phyloP scores from a whole-genome alignment of 30 jellyfish, hydroid and myxozoan species.

The Sanderia malayensis region DNA sequence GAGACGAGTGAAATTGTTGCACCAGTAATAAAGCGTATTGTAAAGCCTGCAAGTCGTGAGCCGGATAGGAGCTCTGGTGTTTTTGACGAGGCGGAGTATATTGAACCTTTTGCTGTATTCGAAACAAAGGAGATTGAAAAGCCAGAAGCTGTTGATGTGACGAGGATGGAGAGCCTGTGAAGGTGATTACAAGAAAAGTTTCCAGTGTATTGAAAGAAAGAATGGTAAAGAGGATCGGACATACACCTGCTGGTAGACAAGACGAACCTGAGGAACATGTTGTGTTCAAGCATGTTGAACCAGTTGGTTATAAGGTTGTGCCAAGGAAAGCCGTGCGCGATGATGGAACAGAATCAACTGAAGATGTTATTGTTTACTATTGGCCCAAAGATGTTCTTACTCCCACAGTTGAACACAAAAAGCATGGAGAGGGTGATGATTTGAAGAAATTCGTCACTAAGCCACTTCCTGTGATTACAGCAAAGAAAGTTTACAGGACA shows the following conservation, averaged over 20 bases:
- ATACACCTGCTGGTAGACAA: constrained; percentile 19
- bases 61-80: constrained; percentile 1
- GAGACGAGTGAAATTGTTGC: constrained; percentile 29
- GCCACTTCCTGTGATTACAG: constrained; percentile 71
- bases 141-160: constrained; percentile 37
- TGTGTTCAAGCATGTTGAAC: constrained; percentile 50
- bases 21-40: constrained; percentile 36
- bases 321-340: constrained; percentile 32
- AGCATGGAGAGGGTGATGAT: constrained; percentile 59
- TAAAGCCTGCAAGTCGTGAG: neutral
- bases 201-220: constrained; percentile 3
- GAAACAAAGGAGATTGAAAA: constrained; percentile 31
- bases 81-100: constrained; percentile 56
- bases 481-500: constrained; percentile 49
- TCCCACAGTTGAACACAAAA: constrained; percentile 53
- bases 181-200: constrained; percentile 8
- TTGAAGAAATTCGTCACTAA: constrained; percentile 44
- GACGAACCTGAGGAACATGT: constrained; percentile 52
- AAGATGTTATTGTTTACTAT: constrained; percentile 60
- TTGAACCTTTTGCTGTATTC: constrained; percentile 57
- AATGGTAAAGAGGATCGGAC: neutral
- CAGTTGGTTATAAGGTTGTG: constrained; percentile 26
- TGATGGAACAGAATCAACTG: constrained; percentile 59
- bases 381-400: constrained; percentile 67
- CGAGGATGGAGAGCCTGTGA: constrained; percentile 6